Base-by-base conservation (phyloP, 2,113 vertebrate genomes). In the Burhinus bistriatus region DNA sequence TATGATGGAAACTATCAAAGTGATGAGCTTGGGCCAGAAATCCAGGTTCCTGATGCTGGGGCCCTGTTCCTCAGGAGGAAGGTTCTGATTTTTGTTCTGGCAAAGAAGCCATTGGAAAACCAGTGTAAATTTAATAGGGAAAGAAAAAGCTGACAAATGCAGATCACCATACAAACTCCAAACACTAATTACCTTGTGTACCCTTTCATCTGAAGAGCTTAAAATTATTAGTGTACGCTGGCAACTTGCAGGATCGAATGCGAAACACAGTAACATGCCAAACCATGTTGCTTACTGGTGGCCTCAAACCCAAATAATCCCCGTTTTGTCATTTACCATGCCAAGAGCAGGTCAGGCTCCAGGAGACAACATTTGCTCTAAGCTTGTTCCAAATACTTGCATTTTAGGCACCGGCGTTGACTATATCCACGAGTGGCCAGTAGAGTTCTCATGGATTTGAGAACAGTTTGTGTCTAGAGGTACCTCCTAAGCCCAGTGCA, bases 11-110 rank as follows among this genome's bases (percentile, higher is more conserved):
- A 99, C 99, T 23, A 99, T 99, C 47, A 99, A 98, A 73, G 99
- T 99, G 95, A 99, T 99, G 94, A 99, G 99, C 86, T 99, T 99
- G 42, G 99, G 99, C 99, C 99, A 99, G 97, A 99, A 99, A 95
- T 99, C 99, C 96, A 99, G 97, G 96, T 99, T 99, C 97, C 98
- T 99, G 97, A 99, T 98, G 94, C 99, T 99, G 20, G 99, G 99
- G 4, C 99, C 99, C 93, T 99, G 99, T 57, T 99, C 99, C 81
- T 99, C 99, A 5, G 98, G 97, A 61, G 99, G 98, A 61, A 99
- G 84, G 38, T 99, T 99, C 70, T 99, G 99, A 92, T 98, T 99
- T 97, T 98, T 99, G 97, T 99, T 98, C 93, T 98, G 34, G 7
- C 87, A 93, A 96, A 79, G 77, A 58, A 95, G 55, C 3, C 40